Base-by-base conservation (phyloP, 2,113 vertebrate species). In the Thamnaconus septentrionalis region DNA sequence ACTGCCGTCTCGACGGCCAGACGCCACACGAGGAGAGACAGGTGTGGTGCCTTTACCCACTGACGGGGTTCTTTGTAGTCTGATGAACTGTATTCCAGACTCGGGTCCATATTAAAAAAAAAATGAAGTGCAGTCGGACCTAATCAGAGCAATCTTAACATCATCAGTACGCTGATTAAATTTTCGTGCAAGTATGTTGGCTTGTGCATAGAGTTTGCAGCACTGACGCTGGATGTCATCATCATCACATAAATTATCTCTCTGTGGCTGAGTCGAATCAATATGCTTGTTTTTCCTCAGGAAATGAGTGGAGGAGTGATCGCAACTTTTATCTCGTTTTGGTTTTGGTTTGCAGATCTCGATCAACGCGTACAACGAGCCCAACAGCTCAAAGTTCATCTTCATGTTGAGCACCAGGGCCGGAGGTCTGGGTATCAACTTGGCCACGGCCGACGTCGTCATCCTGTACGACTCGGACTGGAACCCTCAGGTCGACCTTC, bases 401-500 rank as follows among this genome's bases (percentile, higher is more conserved):
- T 99, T 99, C 88, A 99, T 98, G 97, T 72, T 99, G 89, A 98
- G 96, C 81, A 99, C 96, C 18, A 93, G 96, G 71, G 97, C 97
- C 64, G 97, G 97, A 71, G 97, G 97, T 7, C 91, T 99, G 66
- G 97, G 97, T 61, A 99, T 99, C 85, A 99, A 98, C 85, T 90
- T 99, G 82, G 97, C 97, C 54, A 99, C 97, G 59, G 97, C 97
- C 7, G 97, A 99, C 73, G 96, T 98, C 1, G 97, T 99, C 58
- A 98, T 99, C 87, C 90, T 99, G 7, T 99, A 97, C 48, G 97
- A 99, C 88, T 99, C 97, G 4, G 96, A 98, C 88, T 98, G 97
- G 97, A 99, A 99, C 83, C 97, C 97, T 41, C 97, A 99, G 91
- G 97, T 99, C 7, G 97, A 99, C 83, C 95, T 99, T 65, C 97